Evolutionary conservation across 2,888 invertebrate genomes (phyloP).

Genomic region (Polydrusus cervinus): DNA sequence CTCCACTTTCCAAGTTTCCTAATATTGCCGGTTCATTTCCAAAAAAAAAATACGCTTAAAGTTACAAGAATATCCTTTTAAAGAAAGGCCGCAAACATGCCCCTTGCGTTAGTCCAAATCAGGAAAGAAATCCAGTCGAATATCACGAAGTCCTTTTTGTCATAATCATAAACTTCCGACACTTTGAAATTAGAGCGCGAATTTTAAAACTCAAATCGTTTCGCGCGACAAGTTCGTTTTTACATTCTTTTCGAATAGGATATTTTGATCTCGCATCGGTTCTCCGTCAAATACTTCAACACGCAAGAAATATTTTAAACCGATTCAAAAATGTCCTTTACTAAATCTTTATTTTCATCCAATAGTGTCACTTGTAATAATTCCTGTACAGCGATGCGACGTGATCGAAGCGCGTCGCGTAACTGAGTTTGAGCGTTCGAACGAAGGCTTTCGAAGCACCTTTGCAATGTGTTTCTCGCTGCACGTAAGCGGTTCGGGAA

Average conservation of each 20-base stretch:
- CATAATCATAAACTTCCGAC: conserved; percentile 13
- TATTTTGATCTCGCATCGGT: conserved; percentile 10
- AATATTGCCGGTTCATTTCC: conserved; percentile 51
- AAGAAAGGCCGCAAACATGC: not conserved
- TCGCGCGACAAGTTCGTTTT: conserved; percentile 13
- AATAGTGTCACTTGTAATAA: conserved; percentile 35
- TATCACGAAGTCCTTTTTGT: conserved; percentile 2
- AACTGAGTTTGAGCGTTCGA: conserved; percentile 42
- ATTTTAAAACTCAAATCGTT: conserved; percentile 35
- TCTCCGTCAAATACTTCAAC: conserved; percentile 5
- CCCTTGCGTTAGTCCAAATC: not conserved
- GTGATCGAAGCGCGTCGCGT: conserved; percentile 36
- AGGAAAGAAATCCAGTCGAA: not conserved
- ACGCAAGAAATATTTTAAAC: conserved; percentile 22
- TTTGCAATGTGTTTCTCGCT: conserved; percentile 65
- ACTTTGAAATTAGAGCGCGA: conserved; percentile 30
- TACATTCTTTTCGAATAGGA: not conserved
- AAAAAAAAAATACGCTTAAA: conserved; percentile 59
- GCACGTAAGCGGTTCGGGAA: conserved; percentile 68
- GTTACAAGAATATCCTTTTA: conserved; percentile 46
- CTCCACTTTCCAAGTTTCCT: conserved; percentile 56
- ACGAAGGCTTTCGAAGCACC: conserved; percentile 42
- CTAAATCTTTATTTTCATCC: conserved; percentile 35
- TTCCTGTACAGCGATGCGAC: conserved; percentile 32
- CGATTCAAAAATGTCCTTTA: conserved; percentile 22